phyloP scores from a whole-genome alignment of 2,113 vertebrate species.

The Sylvia atricapilla region DNA sequence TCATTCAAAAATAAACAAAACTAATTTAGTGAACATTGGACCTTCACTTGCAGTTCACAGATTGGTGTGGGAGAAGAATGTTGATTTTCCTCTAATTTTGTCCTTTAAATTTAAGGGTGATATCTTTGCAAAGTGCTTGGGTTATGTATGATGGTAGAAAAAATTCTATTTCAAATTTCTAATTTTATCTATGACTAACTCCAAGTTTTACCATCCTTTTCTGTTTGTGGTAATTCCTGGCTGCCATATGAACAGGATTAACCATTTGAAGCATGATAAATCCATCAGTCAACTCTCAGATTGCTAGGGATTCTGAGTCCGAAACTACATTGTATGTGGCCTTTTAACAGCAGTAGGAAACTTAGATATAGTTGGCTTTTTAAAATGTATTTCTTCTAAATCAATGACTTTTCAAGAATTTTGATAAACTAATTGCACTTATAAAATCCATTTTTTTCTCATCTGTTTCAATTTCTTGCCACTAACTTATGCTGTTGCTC shows the following conservation, averaged over 20 bases:
- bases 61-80: background rate
- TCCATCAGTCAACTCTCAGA: background rate
- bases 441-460: background rate
- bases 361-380: background rate
- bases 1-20: background rate
- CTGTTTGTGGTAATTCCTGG: background rate
- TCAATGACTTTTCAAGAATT: background rate
- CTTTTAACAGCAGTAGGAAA: background rate
- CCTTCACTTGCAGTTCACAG: background rate
- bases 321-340: background rate
- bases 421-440: background rate
- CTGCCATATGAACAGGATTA: background rate
- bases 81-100: background rate
- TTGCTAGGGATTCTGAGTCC: background rate
- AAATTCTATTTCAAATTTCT: constrained; percentile 16
- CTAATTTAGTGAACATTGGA: background rate
- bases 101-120: background rate
- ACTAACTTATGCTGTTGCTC: background rate
- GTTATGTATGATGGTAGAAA: background rate
- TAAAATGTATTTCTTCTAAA: background rate
- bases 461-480: background rate
- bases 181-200: background rate
- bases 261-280: background rate
- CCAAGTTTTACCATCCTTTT: background rate
- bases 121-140: background rate